These are phyloP conservation scores for Mustelus asterias DNA, from an alignment of 2,113 vertebrate genomes.

Conservation along the genomic window DNA sequence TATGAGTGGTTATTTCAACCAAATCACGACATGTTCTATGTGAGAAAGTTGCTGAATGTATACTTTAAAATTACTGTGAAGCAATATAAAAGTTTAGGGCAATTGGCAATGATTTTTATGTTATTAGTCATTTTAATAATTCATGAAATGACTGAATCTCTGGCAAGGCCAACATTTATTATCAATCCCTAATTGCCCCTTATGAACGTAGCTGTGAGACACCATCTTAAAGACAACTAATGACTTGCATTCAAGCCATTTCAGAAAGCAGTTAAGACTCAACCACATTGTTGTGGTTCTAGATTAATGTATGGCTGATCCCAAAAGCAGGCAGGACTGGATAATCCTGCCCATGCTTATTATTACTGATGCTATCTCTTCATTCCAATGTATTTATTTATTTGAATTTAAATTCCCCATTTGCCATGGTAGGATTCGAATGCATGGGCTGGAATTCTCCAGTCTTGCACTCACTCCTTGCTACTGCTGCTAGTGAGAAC, in stretches of 20 bases:
- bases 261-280: not conserved
- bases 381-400: not conserved
- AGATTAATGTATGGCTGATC: not conserved
- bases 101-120: not conserved
- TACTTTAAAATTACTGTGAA: not conserved
- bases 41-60: constrained; percentile 4
- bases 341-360: too few relatives aligned
- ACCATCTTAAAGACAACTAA: not conserved
- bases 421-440: too few relatives aligned
- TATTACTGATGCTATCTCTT: not conserved
- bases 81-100: not conserved
- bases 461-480: too few relatives aligned
- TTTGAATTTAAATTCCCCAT: too few relatives aligned
- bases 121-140: not conserved
- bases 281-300: not conserved
- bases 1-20: constrained; percentile 53
- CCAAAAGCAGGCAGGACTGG: too few relatives aligned
- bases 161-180: not conserved
- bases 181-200: not conserved
- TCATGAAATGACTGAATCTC: not conserved
- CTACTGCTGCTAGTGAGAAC: too few relatives aligned
- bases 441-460: too few relatives aligned
- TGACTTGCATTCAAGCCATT: not conserved
- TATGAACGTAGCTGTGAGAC: not conserved
- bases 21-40: not conserved